Conservation (phyloP, 2,113 vertebrate species). For the Petroica traversi region DNA sequence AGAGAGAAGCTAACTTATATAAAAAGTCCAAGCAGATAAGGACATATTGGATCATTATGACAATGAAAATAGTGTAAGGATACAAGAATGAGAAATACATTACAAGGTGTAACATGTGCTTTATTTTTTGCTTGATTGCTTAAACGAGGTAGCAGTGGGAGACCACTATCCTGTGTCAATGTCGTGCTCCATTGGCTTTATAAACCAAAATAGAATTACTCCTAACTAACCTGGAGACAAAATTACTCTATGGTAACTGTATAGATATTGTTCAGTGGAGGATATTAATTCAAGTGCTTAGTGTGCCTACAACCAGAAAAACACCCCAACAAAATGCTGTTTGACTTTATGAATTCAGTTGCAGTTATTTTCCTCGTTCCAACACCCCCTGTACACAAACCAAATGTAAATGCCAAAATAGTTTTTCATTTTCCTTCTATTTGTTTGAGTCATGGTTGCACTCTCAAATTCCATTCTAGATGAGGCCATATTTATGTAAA, state of each 20-base stretch:
- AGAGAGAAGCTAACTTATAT: conserved; percentile 63
- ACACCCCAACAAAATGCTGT: not conserved
- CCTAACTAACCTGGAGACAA: not conserved
- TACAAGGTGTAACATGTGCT: conserved; percentile 73
- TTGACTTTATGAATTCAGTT: not conserved
- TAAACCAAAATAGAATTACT: conserved; percentile 58
- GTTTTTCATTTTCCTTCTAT: not conserved
- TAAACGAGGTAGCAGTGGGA: conserved; percentile 65
- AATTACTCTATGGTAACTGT: not conserved
- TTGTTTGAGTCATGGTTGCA: not conserved
- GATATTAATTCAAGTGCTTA: not conserved
- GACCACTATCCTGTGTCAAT: conserved; percentile 33
- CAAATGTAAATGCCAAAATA: not conserved
- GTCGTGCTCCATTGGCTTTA: conserved; percentile 49
- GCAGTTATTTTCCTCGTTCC: not conserved
- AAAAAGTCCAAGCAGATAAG: conserved; percentile 60
- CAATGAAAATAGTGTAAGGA: conserved; percentile 69
- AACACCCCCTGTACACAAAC: not conserved
- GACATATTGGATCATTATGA: conserved; percentile 59
- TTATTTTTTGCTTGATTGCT: conserved; percentile 72
- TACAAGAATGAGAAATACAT: conserved; percentile 62
- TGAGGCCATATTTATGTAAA: not conserved
- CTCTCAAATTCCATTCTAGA: not conserved
- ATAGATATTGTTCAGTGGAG: conserved; percentile 10
- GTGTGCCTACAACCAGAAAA: not conserved